These are phyloP conservation scores for Apocheima hispidaria DNA, from an alignment of 2,888 invertebrate genomes.

Conservation along the genomic window DNA sequence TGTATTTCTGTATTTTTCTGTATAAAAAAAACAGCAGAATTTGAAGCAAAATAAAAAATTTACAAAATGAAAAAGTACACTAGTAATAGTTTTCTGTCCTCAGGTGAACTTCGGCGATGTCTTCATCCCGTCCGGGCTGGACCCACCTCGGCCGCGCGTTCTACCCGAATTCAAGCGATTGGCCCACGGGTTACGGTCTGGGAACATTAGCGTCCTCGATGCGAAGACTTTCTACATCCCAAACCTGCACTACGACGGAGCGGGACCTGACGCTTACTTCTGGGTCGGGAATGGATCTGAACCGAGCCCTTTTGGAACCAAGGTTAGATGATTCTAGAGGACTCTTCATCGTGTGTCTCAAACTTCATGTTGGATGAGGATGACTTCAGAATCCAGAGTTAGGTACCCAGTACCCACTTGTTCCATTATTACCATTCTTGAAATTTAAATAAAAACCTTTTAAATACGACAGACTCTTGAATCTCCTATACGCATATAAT, in stretches of 20 bases:
- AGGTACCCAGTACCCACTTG: too few species aligned
- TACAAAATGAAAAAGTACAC: too few species aligned
- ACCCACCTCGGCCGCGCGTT: conserved; percentile 92
- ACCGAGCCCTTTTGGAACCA: conserved; percentile 92
- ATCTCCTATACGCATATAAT: too few species aligned
- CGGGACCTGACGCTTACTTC: conserved; percentile 96
- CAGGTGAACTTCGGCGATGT: conserved; percentile 97
- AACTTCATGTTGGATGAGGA: too few species aligned
- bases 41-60: too few species aligned
- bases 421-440: too few species aligned
- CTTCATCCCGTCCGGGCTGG: conserved; percentile 90
- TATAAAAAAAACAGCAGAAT: too few species aligned
- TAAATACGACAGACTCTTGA: too few species aligned
- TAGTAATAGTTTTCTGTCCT: background rate
- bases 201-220: conserved; percentile 96
- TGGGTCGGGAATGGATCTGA: conserved; percentile 97
- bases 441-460: too few species aligned
- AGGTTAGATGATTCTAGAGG: conserved; percentile 77
- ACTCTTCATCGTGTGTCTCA: too few species aligned
- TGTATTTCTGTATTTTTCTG: too few species aligned
- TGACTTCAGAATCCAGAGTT: too few species aligned
- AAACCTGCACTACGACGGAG: conserved; percentile 96
- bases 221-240: conserved; percentile 97
- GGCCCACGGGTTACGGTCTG: conserved; percentile 95
- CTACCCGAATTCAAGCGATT: conserved; percentile 94